Evolutionary conservation across 2,888 invertebrate genomes (phyloP).

Genomic region (Ephialtes manifestator): DNA sequence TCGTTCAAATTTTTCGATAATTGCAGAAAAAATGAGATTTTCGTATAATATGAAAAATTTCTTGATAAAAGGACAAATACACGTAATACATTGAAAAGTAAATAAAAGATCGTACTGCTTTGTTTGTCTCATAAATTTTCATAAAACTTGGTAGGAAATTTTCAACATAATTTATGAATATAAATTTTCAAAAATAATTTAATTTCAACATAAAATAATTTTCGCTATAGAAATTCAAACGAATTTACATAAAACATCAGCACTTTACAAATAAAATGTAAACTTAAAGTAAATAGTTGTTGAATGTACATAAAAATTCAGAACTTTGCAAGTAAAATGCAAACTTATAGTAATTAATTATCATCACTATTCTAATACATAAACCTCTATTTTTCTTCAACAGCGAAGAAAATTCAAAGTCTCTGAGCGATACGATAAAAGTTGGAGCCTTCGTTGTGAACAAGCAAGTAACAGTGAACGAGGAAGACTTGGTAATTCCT

Average conservation of each 20-base stretch:
- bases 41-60: no score
- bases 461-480: conserved; percentile 88
- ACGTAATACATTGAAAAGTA: no score
- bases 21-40: no score
- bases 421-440: conserved; percentile 91
- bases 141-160: no score
- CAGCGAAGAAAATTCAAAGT: conserved; percentile 90
- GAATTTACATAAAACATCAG: neutral
- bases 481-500: conserved; percentile 87
- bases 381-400: conserved; percentile 73
- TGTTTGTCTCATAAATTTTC: no score
- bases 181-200: no score
- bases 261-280: neutral
- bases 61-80: no score
- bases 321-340: neutral
- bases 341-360: neutral
- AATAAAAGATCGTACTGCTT: no score
- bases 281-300: neutral
- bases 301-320: neutral
- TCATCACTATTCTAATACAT: neutral
- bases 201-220: no score
- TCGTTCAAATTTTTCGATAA: no score
- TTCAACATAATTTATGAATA: no score
- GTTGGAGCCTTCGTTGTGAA: conserved; percentile 93
- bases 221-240: neutral